These are phyloP conservation scores for Mastomys natalensis DNA, from an alignment of 2,113 vertebrate species.

Conservation along the genomic window DNA sequence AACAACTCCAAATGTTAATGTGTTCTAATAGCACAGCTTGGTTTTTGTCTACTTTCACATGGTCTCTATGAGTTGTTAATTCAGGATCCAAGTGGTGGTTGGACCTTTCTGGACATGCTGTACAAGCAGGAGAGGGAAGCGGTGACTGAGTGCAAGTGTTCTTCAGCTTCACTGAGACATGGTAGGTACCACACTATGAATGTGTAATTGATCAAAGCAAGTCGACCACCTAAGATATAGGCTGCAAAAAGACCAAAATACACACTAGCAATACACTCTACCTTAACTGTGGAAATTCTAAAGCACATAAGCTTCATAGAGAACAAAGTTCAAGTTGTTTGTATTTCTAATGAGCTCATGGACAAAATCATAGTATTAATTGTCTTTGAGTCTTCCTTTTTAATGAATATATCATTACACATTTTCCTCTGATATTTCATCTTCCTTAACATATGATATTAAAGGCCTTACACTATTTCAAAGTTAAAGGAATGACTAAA, in stretches of 20 bases:
- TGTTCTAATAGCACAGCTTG: background rate
- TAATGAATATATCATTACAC: background rate
- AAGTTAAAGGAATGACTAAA: background rate
- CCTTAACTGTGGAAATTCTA: background rate
- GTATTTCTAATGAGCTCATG: background rate
- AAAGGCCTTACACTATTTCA: background rate
- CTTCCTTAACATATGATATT: constrained; percentile 17
- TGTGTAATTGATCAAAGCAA: background rate
- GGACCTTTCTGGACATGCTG: background rate
- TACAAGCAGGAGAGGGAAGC: background rate
- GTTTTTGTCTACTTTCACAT: background rate
- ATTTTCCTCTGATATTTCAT: background rate
- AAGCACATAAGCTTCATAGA: background rate
- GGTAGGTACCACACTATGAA: background rate
- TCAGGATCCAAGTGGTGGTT: too few species aligned
- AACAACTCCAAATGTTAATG: background rate
- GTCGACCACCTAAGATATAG: background rate
- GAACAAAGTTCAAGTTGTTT: background rate
- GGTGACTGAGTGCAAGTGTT: background rate
- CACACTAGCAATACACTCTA: background rate
- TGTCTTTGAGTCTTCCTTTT: background rate
- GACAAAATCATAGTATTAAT: background rate
- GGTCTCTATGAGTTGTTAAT: background rate
- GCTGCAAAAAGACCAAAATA: background rate
- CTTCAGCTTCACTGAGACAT: background rate